Evolutionary conservation across 2,797 vertebrate species (phyloP).

Genomic region (Clarias fuscus): DNA sequence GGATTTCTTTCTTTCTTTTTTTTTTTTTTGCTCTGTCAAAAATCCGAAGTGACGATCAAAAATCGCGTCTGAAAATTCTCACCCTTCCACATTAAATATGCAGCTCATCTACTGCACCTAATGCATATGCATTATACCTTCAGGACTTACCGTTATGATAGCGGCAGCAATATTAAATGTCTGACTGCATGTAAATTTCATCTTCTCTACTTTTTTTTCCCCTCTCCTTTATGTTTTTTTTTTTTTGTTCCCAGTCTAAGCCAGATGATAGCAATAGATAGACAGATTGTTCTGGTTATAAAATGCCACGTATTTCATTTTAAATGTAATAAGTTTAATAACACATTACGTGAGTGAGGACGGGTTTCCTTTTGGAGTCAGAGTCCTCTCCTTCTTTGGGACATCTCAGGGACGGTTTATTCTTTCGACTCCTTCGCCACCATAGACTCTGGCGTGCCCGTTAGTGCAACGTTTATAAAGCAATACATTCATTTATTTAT

Average conservation of each 20-base stretch:
- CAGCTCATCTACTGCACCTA: conserved; percentile 57
- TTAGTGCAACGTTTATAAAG: too few species aligned
- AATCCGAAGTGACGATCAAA: conserved; percentile 68
- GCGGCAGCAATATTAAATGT: conserved; percentile 68
- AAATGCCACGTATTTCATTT: too few species aligned
- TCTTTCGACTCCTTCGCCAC: too few species aligned
- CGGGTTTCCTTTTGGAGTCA: too few species aligned
- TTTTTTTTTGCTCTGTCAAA: conserved; percentile 67
- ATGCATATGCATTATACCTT: conserved; percentile 79
- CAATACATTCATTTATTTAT: too few species aligned
- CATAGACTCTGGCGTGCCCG: too few species aligned
- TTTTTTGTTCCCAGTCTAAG: conserved; percentile 60
- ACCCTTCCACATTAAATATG: conserved; percentile 77
- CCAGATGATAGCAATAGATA: too few species aligned
- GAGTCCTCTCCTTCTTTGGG: too few species aligned
- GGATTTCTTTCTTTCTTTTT: conserved; percentile 40
- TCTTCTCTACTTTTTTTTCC: too few species aligned
- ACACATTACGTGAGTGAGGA: too few species aligned
- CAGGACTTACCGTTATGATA: conserved; percentile 71
- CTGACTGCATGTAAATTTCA: conserved; percentile 27
- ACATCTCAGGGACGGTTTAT: too few species aligned
- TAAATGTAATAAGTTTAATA: not conserved
- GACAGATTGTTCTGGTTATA: too few species aligned
- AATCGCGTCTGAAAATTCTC: conserved; percentile 66
- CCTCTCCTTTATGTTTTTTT: conserved; percentile 60